Percentiles rank a stretch among this genome's conserved stretches.
Evolutionary conservation across 2,797 vertebrate species (phyloP).

Genomic region (Lithobates sylvaticus): DNA sequence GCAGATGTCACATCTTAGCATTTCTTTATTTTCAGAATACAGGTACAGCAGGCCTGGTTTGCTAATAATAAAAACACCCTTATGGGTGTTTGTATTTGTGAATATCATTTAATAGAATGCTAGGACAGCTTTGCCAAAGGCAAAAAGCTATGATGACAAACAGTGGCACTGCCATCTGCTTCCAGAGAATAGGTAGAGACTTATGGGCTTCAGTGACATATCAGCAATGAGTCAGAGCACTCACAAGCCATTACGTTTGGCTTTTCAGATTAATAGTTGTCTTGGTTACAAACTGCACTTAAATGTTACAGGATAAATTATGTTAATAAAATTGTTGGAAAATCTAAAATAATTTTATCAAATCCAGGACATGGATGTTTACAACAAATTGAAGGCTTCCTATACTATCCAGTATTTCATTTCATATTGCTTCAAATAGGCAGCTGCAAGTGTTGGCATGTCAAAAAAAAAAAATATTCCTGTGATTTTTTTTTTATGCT

Average conservation of each 20-base stretch:
- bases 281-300: constrained; percentile 27
- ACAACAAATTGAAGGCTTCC: no score
- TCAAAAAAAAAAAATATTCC: no score
- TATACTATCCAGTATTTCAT: no score
- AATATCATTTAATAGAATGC: constrained; percentile 33
- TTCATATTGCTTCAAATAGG: no score
- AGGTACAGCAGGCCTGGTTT: background rate
- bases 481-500: no score
- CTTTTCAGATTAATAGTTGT: constrained; percentile 29
- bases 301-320: background rate
- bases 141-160: constrained; percentile 37
- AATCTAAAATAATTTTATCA: no score
- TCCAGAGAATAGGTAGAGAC: constrained; percentile 24
- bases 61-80: constrained; percentile 11
- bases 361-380: no score
- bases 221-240: constrained; percentile 25
- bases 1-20: constrained; percentile 43
- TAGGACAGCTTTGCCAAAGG: constrained; percentile 31
- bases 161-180: background rate
- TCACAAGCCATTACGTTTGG: constrained; percentile 13
- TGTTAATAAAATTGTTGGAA: constrained; percentile 8
- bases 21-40: constrained; percentile 33
- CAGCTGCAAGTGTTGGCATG: no score
- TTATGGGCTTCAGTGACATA: background rate
- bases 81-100: constrained; percentile 35